Evolutionary conservation across 2,888 invertebrate genomes (phyloP).

Genomic region (Tenthredo scrophulariae): DNA sequence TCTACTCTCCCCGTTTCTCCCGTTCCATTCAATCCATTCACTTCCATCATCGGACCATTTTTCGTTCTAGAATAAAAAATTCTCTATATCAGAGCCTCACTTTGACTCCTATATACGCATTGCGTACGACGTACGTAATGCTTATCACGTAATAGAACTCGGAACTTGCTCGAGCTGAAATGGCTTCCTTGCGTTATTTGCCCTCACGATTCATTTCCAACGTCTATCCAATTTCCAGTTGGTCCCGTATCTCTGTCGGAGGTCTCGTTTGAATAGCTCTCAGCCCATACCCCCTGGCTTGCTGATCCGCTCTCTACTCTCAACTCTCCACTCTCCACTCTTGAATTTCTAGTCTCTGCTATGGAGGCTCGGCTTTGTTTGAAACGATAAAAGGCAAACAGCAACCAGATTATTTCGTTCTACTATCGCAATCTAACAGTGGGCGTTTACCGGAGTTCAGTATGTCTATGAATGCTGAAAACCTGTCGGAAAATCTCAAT

Average conservation of each 20-base stretch:
- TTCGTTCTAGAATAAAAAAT: not conserved
- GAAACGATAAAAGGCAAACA: constrained; percentile 65
- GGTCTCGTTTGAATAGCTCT: constrained; percentile 62
- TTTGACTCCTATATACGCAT: not conserved
- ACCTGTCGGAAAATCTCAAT: not conserved
- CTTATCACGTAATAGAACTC: constrained; percentile 33
- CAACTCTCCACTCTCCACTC: not conserved
- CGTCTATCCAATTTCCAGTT: constrained; percentile 71
- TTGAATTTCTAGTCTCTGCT: not conserved
- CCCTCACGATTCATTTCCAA: constrained; percentile 72
- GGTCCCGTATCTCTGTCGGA: constrained; percentile 60
- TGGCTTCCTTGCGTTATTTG: constrained; percentile 65
- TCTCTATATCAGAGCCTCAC: not conserved
- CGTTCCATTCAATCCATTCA: not conserved
- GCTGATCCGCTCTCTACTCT: constrained; percentile 15
- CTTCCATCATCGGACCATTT: not conserved
- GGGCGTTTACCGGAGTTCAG: not conserved
- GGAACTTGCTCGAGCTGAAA: constrained; percentile 33
- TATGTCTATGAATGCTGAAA: not conserved
- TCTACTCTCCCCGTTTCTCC: not conserved
- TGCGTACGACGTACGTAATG: not conserved
- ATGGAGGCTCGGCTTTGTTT: constrained; percentile 62
- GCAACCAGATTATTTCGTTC: constrained; percentile 55
- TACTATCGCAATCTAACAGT: constrained; percentile 13
- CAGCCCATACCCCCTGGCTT: constrained; percentile 32